Percentiles rank a stretch among this genome's conserved stretches.
Evolutionary conservation across 1,140 invertebrate species (phyloP).

Genomic region (Drosophila nikananu): DNA sequence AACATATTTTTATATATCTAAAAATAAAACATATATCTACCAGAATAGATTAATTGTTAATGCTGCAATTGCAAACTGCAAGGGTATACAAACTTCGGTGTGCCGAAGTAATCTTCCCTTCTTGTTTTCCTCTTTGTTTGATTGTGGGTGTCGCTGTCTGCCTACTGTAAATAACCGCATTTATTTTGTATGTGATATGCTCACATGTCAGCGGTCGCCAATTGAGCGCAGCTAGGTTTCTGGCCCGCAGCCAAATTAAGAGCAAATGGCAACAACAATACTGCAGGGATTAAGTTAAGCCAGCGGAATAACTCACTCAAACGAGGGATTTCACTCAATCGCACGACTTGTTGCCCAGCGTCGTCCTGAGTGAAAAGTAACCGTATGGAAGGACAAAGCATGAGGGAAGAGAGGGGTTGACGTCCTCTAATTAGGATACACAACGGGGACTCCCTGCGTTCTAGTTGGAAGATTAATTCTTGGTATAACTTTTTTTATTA

Average conservation of each 20-base stretch:
- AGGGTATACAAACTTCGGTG: no score
- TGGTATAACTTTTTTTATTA: conserved; percentile 20
- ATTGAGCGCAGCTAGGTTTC: conserved; percentile 25
- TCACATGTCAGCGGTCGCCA: conserved; percentile 49
- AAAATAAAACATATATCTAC: no score
- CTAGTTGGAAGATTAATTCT: neutral
- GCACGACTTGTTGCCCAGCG: conserved; percentile 39
- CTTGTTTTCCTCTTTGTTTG: conserved; percentile 18
- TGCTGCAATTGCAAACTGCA: no score
- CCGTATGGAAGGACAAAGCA: neutral
- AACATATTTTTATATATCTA: no score
- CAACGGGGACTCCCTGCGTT: neutral
- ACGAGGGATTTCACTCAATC: conserved; percentile 1
- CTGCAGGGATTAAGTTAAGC: conserved; percentile 10
- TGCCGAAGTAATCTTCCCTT: no score
- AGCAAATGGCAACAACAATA: conserved; percentile 4
- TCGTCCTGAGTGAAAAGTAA: conserved; percentile 2
- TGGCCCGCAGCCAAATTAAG: conserved; percentile 27
- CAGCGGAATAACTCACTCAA: conserved; percentile 10
- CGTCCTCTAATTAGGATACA: neutral
- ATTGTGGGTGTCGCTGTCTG: conserved; percentile 12
- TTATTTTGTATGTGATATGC: conserved; percentile 37
- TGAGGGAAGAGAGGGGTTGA: neutral
- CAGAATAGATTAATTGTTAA: no score
- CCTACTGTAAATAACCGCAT: conserved; percentile 39